Base-by-base conservation (phyloP, 2,888 invertebrate species). In the Nomada ferruginata region DNA sequence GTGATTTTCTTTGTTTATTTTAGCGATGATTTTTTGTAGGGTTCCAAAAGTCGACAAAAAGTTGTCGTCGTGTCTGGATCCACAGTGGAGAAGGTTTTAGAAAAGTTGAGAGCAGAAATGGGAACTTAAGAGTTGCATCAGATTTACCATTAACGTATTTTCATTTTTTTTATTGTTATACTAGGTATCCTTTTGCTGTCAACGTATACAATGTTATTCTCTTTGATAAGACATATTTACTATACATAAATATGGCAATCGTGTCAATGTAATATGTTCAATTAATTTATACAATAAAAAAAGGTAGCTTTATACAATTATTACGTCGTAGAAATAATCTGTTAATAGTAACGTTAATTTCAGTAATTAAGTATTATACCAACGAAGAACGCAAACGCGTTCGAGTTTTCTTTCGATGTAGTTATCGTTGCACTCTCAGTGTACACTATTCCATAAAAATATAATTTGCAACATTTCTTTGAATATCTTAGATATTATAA, bases 31-130 rank as follows among this genome's bases (percentile, higher is more conserved):
- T 75, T 75, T 47, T 76, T 83, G 47, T 89, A 95, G 93, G 96
- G 96, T 15, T 95, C 95, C 1, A 95, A 95, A 81, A 95, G 95
- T 61, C 94, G 96, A 29, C 95, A 95, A 75, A 96, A 96, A 91
- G 93, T 94, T 0, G 91, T 96, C 53, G 90, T 94, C 66, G 92
- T 95, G 5, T 92, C 92, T 71, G 95, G 95, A 76, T 93, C 94
- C 18, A 94, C 94, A 0, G 90, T 94, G 20, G 94, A 95, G 20
- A 91, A 92, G 18, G 92, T 95, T 2, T 86, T 93, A 47, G 93
- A 94, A 57, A 94, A 94, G 78, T 88, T 96, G 23, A 92, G 92
- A 71, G 79, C 87, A n/a, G 94, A 94, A 90, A 92, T 87, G 79
- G 76, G 61, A n/a, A 79, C 71, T 55, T 87, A 55, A 86, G n/a